Percentiles rank a stretch among this genome's conserved stretches.
Evolutionary conservation across 2,888 invertebrate species (phyloP).

Genomic region (Tortrix viridana): DNA sequence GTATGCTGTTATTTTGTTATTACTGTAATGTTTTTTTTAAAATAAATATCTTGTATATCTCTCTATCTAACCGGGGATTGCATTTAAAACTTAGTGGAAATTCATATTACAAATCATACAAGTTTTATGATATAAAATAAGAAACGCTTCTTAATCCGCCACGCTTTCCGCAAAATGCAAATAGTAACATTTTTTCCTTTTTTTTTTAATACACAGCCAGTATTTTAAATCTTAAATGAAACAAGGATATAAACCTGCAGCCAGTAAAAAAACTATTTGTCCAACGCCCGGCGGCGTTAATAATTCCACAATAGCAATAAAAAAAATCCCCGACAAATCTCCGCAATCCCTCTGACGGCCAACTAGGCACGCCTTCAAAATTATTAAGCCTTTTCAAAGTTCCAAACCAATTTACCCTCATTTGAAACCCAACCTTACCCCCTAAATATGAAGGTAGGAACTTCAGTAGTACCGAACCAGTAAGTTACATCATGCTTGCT

Average conservation of each 20-base stretch:
- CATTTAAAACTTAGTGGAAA: too few relatives aligned
- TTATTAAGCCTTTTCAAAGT: constrained; percentile 73
- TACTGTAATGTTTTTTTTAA: too few relatives aligned
- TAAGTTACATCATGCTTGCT: constrained; percentile 54
- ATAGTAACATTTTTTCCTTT: too few relatives aligned
- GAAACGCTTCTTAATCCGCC: too few relatives aligned
- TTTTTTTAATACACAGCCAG: too few relatives aligned
- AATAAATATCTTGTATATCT: too few relatives aligned
- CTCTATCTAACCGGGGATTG: too few relatives aligned
- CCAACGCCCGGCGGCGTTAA: constrained; percentile 66
- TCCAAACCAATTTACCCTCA: constrained; percentile 41
- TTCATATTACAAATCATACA: too few relatives aligned
- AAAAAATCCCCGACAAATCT: constrained; percentile 76
- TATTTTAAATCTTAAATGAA: constrained; percentile 2
- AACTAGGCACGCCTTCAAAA: constrained; percentile 81
- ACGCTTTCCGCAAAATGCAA: too few relatives aligned
- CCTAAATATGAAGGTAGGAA: neutral
- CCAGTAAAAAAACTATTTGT: constrained; percentile 59
- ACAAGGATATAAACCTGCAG: constrained; percentile 20
- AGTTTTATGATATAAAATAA: too few relatives aligned
- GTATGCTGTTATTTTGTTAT: too few relatives aligned
- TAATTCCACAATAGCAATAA: constrained; percentile 72
- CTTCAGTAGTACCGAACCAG: neutral
- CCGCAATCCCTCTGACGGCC: constrained; percentile 72
- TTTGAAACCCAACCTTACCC: constrained; percentile 45